phyloP scores from a whole-genome alignment of 2,888 invertebrate species.

The Beris chalybata region DNA sequence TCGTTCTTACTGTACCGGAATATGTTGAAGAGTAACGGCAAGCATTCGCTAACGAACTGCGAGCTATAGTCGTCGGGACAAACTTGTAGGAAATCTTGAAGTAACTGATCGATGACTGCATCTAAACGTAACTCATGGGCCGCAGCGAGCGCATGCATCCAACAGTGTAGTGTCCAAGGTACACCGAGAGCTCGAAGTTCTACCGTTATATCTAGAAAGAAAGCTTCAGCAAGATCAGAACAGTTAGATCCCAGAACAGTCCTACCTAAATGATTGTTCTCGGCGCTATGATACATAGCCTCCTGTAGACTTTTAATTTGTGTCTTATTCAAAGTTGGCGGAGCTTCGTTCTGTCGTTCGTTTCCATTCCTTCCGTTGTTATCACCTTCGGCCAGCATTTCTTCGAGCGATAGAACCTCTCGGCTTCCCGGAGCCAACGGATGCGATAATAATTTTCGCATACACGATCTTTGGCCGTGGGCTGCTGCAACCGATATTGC shows the following conservation, averaged over 20 bases:
- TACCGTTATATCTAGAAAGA: constrained; percentile 74
- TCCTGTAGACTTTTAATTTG: constrained; percentile 86
- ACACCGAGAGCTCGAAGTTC: constrained; percentile 84
- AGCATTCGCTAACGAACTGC: constrained; percentile 86
- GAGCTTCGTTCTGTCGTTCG: constrained; percentile 51
- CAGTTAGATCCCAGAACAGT: not conserved
- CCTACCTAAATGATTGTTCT: constrained; percentile 82
- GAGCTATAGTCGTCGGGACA: constrained; percentile 88
- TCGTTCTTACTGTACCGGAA: constrained; percentile 91
- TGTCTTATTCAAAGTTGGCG: constrained; percentile 68
- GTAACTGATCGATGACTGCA: constrained; percentile 81
- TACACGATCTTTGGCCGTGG: constrained; percentile 78
- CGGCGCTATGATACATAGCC: constrained; percentile 93
- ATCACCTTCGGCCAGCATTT: constrained; percentile 85
- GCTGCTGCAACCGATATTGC: constrained; percentile 88
- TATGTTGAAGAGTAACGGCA: constrained; percentile 86
- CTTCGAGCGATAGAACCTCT: constrained; percentile 83
- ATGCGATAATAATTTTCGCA: constrained; percentile 77
- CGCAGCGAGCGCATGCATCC: constrained; percentile 86
- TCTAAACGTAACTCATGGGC: constrained; percentile 83
- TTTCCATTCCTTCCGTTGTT: constrained; percentile 48
- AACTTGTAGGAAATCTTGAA: constrained; percentile 88
- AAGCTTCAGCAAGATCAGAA: constrained; percentile 5
- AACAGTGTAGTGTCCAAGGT: constrained; percentile 90
- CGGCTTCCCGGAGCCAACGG: constrained; percentile 67